These are phyloP conservation scores for Chelonoidis abingdonii DNA, from an alignment of 2,113 vertebrate genomes.

Conservation along the genomic window DNA sequence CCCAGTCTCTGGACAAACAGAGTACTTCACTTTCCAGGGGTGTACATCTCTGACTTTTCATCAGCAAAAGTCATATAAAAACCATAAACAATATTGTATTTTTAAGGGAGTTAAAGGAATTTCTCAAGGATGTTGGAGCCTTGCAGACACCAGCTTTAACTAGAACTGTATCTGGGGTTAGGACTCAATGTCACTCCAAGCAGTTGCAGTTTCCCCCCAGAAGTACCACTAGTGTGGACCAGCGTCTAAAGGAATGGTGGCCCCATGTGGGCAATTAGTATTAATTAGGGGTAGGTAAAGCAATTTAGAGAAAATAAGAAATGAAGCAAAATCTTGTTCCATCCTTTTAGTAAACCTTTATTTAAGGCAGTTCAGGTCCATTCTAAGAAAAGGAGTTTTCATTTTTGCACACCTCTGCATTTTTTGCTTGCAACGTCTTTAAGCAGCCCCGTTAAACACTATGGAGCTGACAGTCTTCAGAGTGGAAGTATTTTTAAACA, in stretches of 20 bases:
- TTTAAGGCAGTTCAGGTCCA: not conserved
- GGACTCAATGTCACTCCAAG: not conserved
- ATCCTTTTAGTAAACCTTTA: not conserved
- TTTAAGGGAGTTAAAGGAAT: not conserved
- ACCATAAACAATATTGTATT: not conserved
- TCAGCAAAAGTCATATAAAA: not conserved
- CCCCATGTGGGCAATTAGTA: not conserved
- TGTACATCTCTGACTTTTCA: not conserved
- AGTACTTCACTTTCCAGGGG: not conserved
- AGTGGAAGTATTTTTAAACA: not conserved
- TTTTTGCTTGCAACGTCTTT: not conserved
- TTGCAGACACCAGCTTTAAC: not conserved
- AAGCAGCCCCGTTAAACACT: not conserved
- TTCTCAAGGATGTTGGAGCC: not conserved
- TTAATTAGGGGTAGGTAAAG: constrained; percentile 34
- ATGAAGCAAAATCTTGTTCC: not conserved
- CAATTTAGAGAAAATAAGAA: constrained; percentile 47
- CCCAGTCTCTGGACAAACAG: not conserved
- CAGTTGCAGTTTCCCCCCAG: not conserved
- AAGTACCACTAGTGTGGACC: not conserved
- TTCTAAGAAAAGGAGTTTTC: not conserved
- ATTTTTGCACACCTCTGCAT: not conserved
- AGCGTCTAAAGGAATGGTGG: not conserved
- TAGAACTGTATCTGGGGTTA: not conserved
- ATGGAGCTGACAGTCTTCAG: not conserved